Evolutionary conservation across 2,888 invertebrate species (phyloP), one percentile per base, ranked within the genome.

Genomic region (Nebria brevicollis): DNA sequence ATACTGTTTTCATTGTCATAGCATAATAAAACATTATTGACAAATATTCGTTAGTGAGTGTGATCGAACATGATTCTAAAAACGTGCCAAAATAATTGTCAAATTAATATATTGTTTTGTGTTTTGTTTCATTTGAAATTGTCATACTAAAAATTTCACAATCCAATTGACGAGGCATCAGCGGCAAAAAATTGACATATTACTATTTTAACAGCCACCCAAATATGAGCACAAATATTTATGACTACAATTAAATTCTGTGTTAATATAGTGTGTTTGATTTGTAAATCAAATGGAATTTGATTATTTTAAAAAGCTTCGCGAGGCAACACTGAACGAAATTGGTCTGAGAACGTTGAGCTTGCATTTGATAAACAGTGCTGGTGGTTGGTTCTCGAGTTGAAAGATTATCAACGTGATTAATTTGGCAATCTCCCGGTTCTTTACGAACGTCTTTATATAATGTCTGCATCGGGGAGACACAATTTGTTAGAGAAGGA

Each of bases 401-500:
- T 54, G 11, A 54, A 54, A 54, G 54, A 54, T 54, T 54, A 54
- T 54, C 54, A 54, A 54, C 54, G 8, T 54, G 54, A 54, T 54
- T 54, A 54, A 54, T 54, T 54, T 42, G 43, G 73, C 43, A 73
- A 73, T 73, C 73, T 68, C 54, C 54, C 54, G 54, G 54, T 54
- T 54, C 54, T 54, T 54, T 54, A 13, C 73, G 43, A 43, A 73
- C 41, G 15, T 73, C 73, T 34, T 73, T 43, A 73, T 34, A 42
- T 73, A 41, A 73, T 73, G 43, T 41, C 43, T 73, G 34, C 73
- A 73, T 20, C 41, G 43, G 42, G 73, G 43, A 73, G 25, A 42
- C 43, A 15, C 43, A 73, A 73, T 73, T 73, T 42, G 41, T 15
- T 73, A 34, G 73, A 42, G 41, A 34, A 34, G 15, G 73, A 73